Percentiles rank a stretch among this genome's conserved stretches.
Conservation (phyloP, 2,888 invertebrate genomes). For the Dynastes tityus region DNA sequence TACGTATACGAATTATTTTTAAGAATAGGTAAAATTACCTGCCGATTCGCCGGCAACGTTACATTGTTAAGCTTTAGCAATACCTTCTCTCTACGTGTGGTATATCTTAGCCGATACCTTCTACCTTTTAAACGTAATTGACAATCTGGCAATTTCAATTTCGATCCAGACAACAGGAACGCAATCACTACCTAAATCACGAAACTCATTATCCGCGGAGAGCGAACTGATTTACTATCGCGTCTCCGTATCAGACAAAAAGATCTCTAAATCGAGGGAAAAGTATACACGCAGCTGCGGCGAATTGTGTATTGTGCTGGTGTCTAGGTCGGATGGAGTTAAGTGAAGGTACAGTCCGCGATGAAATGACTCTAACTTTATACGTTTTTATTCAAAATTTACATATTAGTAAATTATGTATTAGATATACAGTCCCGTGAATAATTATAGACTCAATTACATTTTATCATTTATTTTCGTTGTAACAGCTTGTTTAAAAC, state of each 20-base stretch:
- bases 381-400: background rate
- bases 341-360: no score
- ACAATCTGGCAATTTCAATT: conserved; percentile 33
- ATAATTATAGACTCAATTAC: no score
- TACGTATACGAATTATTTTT: conserved; percentile 7
- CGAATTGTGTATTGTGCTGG: background rate
- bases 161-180: conserved; percentile 11
- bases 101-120: background rate
- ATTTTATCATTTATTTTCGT: no score
- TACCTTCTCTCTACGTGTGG: background rate
- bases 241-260: conserved; percentile 31
- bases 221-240: conserved; percentile 30
- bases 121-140: conserved; percentile 30
- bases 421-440: no score
- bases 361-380: no score
- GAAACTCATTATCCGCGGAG: conserved; percentile 34
- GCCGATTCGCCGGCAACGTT: background rate
- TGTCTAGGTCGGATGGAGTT: no score
- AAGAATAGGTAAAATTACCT: conserved; percentile 19
- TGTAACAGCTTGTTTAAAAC: no score
- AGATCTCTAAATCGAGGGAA: conserved; percentile 39
- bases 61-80: conserved; percentile 19
- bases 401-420: no score
- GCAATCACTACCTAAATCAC: conserved; percentile 37
- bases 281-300: conserved; percentile 20